Base-by-base conservation (phyloP, 1,140 invertebrate species). In the Drosophila lini region DNA sequence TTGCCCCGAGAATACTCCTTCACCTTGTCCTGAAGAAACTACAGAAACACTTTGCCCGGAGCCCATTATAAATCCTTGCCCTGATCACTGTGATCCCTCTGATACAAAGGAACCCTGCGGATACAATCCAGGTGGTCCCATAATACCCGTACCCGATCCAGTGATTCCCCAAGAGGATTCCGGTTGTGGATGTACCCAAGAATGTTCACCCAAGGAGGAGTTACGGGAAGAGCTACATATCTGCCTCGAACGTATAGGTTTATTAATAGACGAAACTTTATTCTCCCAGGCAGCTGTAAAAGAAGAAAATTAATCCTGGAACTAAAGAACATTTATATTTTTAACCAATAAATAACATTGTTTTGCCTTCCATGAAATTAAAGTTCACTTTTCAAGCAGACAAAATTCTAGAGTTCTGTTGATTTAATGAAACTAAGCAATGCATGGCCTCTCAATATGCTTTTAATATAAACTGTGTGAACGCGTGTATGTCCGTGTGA, bases 371-470 rank as follows among this genome's bases (percentile, higher is more conserved):
- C 13, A 19, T 22, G 5, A 19, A 1, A 42, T 6, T 19, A 11
- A 62, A 62, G 55, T n/a, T 25, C 1, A 8, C 6, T 13, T 5
- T 41, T 16, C 5, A 9, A 7, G 1, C 9, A 1, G 3, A n/a
- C 3, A 5, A 41, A 62, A 62, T 61, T 25, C 32, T 25, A 36
- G 41, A 34, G 34, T 56, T 53, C 42, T 64, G 58, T 76, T 76
- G 61, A 79, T 70, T 76, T 77, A 77, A 82, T 70, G 28, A 64
- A 55, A 76, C 67, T 79, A 69, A 81, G 74, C 60, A 80, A 64
- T 63, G 44, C 53, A 52, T 55, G 69, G 56, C 57, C 62, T 67
- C 75, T 80, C 79, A 70, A 88, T 80, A 47, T 68, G 60, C 44
- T 65, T 79, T 81, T 73, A 81, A 81, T 81, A 59, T 62, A 65